phyloP scores from a whole-genome alignment of 1,140 invertebrate genomes.

The Trichomalopsis sarcophagae region DNA sequence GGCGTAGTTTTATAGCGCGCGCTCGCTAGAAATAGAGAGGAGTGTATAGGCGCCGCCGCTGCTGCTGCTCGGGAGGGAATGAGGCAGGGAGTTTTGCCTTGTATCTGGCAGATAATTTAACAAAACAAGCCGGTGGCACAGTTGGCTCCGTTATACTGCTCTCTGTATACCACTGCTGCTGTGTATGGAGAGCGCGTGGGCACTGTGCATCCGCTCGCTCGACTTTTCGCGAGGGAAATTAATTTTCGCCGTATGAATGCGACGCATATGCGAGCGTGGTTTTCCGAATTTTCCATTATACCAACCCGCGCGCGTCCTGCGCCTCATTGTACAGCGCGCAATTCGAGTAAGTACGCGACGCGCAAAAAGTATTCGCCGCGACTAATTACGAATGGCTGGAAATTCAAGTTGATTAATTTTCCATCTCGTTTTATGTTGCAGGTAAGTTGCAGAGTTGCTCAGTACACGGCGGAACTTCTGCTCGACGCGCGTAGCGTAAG shows the following conservation, averaged over 20 bases:
- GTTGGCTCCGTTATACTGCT: not conserved
- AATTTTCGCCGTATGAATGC: constrained; percentile 16
- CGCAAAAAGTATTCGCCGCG: no score
- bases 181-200: not conserved
- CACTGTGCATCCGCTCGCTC: not conserved
- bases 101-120: constrained; percentile 46
- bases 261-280: not conserved
- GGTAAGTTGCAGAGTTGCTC: not conserved
- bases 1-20: not conserved
- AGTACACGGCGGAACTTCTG: not conserved
- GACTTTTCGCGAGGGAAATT: constrained; percentile 30
- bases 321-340: no score
- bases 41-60: not conserved
- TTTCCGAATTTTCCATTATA: constrained; percentile 32
- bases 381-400: no score
- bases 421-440: not conserved
- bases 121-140: constrained; percentile 35
- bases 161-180: not conserved
- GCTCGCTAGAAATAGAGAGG: constrained; percentile 10
- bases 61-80: not conserved
- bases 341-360: no score
- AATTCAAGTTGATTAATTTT: no score
- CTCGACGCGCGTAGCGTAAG: not conserved
- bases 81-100: constrained; percentile 6
- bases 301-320: not conserved